These are phyloP conservation scores for Lycia hirtaria DNA, from an alignment of 2,888 invertebrate species.

Conservation along the genomic window DNA sequence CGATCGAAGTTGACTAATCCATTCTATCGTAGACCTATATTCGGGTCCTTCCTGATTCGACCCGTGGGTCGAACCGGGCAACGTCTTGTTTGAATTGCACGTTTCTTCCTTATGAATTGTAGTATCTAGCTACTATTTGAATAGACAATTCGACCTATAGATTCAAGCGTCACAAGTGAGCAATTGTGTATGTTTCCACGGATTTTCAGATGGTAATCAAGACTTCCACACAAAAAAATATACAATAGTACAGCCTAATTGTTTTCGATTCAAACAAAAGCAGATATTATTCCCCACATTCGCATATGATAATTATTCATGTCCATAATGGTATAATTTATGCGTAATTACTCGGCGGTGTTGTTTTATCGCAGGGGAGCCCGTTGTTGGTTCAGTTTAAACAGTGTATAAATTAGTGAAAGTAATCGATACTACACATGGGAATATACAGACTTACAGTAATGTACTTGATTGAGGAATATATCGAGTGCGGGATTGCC, in stretches of 20 bases:
- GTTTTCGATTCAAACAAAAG: conserved; percentile 4
- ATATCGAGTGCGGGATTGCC: background rate
- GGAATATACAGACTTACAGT: background rate
- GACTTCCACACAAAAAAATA: background rate
- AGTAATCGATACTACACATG: background rate
- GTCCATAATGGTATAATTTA: conserved; percentile 65
- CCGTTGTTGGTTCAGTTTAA: conserved; percentile 45
- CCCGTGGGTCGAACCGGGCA: too few relatives aligned
- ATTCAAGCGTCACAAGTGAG: too few relatives aligned
- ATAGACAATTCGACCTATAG: too few relatives aligned
- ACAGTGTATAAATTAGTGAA: conserved; percentile 49
- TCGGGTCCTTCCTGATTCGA: too few relatives aligned
- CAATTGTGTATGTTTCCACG: too few relatives aligned
- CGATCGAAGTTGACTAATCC: too few relatives aligned
- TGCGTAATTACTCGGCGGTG: conserved; percentile 50
- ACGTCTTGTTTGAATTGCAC: too few relatives aligned
- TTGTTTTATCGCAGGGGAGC: conserved; percentile 57
- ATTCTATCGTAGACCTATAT: too few relatives aligned
- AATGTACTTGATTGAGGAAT: background rate
- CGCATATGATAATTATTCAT: conserved; percentile 40
- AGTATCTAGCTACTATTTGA: too few relatives aligned
- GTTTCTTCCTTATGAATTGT: too few relatives aligned
- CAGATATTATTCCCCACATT: background rate
- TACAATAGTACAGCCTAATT: background rate
- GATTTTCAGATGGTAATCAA: too few relatives aligned